Base-by-base conservation (phyloP, 1,140 invertebrate genomes). In the Drosophila kohkoa region DNA sequence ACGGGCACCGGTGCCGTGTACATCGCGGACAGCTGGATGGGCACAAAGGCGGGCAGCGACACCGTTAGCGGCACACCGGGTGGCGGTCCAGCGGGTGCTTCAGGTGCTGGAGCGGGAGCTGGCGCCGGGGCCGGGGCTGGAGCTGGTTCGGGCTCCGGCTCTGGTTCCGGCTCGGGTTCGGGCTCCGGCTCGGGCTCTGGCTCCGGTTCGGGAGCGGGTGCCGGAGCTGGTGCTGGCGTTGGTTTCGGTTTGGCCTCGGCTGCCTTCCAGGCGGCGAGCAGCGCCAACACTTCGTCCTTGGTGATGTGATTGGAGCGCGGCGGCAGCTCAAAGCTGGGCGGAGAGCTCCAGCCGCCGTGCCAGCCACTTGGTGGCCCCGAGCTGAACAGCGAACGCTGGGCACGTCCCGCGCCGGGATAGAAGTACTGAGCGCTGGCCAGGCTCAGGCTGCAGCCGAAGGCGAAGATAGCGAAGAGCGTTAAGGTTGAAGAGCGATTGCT, bases 1-100 rank as follows among this genome's bases (percentile, higher is more conserved):
- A 73, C 75, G 0, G 83, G 90, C 2, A 59, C 71, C 0, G 90
- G 90, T 28, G 86, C 79, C 5, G 78, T 81, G 55, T 87, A 92
- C 90, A 92, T 91, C 25, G 90, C 90, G 1, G 90, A 87, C n/a
- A 92, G 52, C 63, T 92, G 90, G 6, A 92, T 92, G 64, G 90
- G 90, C 51, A 92, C 90, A 55, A 92, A 80, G n/a, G 90, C 90
- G 30, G 90, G 90, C 70, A 92, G 51, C 3, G 90, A 91, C 3
- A 92, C 90, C 8, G 90, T 92, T 2, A 91, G 54, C 2, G 90
- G 90, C 0, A 90, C 87, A n/a, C 83, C 81, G 1, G 90, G 69
- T 13, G 85, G 77, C 5, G 90, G 90, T 8, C 68, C 79, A 4
- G 75, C 79, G 7, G 89, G 88, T 6, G 73, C 77, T 7, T 88